phyloP scores from a whole-genome alignment of 1,140 invertebrate species.

The Aplysia californica region DNA sequence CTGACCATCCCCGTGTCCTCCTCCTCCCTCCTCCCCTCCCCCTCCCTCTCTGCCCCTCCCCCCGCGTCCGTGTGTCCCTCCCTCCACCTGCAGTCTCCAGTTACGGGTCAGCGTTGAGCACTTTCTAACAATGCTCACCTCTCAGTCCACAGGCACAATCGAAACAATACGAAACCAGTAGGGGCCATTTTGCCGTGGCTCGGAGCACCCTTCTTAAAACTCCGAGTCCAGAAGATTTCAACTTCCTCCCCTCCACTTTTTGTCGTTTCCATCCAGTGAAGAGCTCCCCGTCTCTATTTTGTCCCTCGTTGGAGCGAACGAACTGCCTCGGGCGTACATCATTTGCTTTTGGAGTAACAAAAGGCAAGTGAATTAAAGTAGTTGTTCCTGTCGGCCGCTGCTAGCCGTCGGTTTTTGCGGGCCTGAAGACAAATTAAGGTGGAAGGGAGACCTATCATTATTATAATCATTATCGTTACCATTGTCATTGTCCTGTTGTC shows the following conservation, averaged over 20 bases:
- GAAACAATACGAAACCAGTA: background rate
- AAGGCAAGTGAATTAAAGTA: background rate
- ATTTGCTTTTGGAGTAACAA: background rate
- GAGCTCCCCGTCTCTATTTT: background rate
- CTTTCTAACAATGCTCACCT: background rate
- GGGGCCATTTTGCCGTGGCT: background rate
- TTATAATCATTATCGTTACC: background rate
- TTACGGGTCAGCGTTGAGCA: background rate
- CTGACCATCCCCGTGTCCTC: background rate
- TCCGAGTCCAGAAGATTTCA: no score
- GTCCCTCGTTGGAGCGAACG: background rate
- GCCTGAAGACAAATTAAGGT: background rate
- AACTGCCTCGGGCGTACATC: background rate
- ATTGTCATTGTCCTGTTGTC: background rate
- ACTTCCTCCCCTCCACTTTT: no score
- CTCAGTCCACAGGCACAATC: background rate
- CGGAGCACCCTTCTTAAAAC: background rate
- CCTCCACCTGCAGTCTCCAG: background rate
- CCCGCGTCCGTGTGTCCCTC: no score
- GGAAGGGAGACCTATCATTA: constrained; percentile 5
- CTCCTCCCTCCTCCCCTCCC: background rate
- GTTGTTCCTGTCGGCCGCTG: background rate
- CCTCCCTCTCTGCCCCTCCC: background rate
- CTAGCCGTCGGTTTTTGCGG: background rate
- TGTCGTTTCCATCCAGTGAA: no score